These are phyloP conservation scores for Phengaris arion DNA, from an alignment of 2,888 invertebrate species.

Conservation along the genomic window DNA sequence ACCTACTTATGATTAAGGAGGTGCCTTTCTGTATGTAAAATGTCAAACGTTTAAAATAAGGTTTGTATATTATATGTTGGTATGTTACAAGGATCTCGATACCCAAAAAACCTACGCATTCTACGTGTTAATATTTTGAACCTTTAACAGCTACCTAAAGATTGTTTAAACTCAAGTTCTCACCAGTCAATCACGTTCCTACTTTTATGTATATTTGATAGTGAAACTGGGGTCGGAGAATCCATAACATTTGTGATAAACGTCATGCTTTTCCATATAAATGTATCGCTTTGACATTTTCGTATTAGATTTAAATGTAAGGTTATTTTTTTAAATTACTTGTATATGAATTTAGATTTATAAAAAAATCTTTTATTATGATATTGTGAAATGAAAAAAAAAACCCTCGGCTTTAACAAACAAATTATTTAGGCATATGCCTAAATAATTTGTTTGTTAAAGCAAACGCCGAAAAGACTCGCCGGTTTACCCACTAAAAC, in stretches of 20 bases:
- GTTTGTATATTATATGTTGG: no score
- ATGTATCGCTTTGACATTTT: constrained; percentile 64
- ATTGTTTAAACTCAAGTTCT: not conserved
- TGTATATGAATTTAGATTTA: constrained; percentile 76
- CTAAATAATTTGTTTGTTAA: no score
- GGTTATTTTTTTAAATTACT: constrained; percentile 77
- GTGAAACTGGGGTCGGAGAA: constrained; percentile 68
- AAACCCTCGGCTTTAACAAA: no score
- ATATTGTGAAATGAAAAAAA: constrained; percentile 64
- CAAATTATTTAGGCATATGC: no score
- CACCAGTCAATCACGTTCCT: constrained; percentile 37
- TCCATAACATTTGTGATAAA: constrained; percentile 78
- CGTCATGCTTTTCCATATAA: constrained; percentile 74
- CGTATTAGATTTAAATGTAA: constrained; percentile 62
- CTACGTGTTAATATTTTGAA: not conserved
- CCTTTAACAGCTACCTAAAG: not conserved
- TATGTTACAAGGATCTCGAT: not conserved
- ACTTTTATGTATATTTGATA: constrained; percentile 77
- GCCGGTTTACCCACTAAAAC: no score
- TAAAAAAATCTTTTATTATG: constrained; percentile 69
- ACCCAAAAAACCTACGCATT: not conserved
- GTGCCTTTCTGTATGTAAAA: not conserved
- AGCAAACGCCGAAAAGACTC: no score
- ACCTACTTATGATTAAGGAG: not conserved
- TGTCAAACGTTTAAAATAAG: not conserved